Percentiles rank a stretch among this genome's conserved stretches.
phyloP scores from a whole-genome alignment of 2,113 vertebrate species.

The Lamprotornis superbus region DNA sequence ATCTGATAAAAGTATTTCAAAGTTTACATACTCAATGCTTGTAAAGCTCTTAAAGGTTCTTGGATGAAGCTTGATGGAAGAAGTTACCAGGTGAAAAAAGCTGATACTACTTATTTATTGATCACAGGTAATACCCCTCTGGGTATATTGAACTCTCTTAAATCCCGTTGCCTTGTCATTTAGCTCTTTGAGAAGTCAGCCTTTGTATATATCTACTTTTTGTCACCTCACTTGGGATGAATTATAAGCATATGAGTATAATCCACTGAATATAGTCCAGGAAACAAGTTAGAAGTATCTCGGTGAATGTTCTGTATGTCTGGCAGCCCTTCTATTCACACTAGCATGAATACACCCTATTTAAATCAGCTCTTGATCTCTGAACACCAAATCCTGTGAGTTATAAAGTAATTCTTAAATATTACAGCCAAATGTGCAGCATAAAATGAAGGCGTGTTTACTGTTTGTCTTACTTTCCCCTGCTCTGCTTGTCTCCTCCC shows the following conservation, averaged over 20 bases:
- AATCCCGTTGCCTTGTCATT: not conserved
- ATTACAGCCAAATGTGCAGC: slow-evolving; percentile 26
- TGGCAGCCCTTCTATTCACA: slow-evolving; percentile 12
- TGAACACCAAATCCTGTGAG: not conserved
- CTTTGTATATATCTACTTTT: not conserved
- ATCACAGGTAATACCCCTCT: not conserved
- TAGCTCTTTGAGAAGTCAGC: not conserved
- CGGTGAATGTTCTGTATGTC: not conserved
- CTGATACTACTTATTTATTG: not conserved
- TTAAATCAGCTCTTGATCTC: slow-evolving; percentile 40
- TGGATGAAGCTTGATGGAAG: not conserved
- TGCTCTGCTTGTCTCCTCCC: not conserved
- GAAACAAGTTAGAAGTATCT: slow-evolving; percentile 27
- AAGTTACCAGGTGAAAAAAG: not conserved
- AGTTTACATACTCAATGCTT: not conserved
- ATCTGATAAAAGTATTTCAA: not conserved
- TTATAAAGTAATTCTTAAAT: slow-evolving; percentile 6
- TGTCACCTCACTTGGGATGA: slow-evolving; percentile 12
- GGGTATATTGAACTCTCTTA: not conserved
- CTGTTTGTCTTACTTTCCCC: slow-evolving; percentile 29
- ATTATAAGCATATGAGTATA: slow-evolving; percentile 17
- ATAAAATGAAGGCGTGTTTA: slow-evolving; percentile 20
- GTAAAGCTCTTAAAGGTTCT: not conserved
- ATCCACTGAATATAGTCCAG: not conserved
- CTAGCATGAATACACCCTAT: not conserved